phyloP scores from a whole-genome alignment of 2,888 invertebrate species.

The Morpho achilles region DNA sequence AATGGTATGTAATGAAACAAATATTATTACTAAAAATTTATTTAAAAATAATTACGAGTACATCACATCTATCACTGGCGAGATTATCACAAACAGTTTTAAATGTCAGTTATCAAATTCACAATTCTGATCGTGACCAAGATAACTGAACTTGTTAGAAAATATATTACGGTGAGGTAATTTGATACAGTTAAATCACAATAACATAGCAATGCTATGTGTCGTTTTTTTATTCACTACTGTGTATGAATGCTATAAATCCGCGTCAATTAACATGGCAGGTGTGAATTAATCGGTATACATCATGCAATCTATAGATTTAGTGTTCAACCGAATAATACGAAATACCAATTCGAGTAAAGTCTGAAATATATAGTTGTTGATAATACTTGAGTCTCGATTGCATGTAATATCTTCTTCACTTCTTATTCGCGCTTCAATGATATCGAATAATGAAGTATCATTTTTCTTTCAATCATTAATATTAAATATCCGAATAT shows the following conservation, averaged over 20 bases:
- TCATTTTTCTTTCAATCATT: too few relatives aligned
- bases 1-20: conserved; percentile 15
- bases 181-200: conserved; percentile 11
- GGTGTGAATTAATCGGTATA: too few relatives aligned
- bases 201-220: conserved; percentile 2
- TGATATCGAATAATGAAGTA: too few relatives aligned
- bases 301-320: too few relatives aligned
- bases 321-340: too few relatives aligned
- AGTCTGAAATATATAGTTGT: too few relatives aligned
- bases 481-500: too few relatives aligned
- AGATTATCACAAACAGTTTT: conserved; percentile 30
- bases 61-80: conserved; percentile 35
- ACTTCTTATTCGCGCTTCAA: too few relatives aligned
- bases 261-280: too few relatives aligned
- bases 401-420: too few relatives aligned
- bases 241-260: neutral
- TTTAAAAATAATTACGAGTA: conserved; percentile 31
- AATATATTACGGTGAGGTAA: conserved; percentile 18
- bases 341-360: too few relatives aligned
- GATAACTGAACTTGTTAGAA: conserved; percentile 43
- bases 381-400: too few relatives aligned
- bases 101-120: conserved; percentile 56
- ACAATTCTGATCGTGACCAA: conserved; percentile 64
- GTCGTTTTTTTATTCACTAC: neutral
- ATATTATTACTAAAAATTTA: conserved; percentile 26